phyloP scores from a whole-genome alignment of 1,140 invertebrate genomes.

The Popillia japonica region DNA sequence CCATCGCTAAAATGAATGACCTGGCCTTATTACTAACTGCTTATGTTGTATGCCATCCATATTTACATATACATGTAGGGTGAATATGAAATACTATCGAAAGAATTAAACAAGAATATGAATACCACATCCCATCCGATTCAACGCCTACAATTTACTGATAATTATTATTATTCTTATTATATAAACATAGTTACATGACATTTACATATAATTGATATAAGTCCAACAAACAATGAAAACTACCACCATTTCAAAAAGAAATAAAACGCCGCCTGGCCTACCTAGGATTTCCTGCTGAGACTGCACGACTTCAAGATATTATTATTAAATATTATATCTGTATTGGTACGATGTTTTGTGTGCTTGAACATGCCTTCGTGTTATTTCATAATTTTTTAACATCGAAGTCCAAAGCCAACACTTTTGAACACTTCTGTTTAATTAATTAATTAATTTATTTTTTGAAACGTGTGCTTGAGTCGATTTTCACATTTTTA shows the following conservation, averaged over 20 bases:
- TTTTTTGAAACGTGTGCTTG: neutral
- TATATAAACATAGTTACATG: constrained; percentile 50
- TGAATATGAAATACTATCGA: too few species aligned
- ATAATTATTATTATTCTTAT: constrained; percentile 46
- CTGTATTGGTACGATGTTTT: constrained; percentile 57
- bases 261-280: constrained; percentile 12
- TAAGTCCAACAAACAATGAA: constrained; percentile 48
- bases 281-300: constrained; percentile 34
- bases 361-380: constrained; percentile 56
- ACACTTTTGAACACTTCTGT: too few species aligned
- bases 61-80: constrained; percentile 49
- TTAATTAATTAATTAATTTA: too few species aligned
- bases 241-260: constrained; percentile 37
- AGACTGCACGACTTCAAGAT: constrained; percentile 37
- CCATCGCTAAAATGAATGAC: constrained; percentile 38
- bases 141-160: constrained; percentile 42
- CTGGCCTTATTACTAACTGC: constrained; percentile 51
- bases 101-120: constrained; percentile 46
- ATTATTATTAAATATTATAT: constrained; percentile 39
- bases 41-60: constrained; percentile 59
- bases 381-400: too few species aligned
- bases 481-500: neutral
- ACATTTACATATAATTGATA: constrained; percentile 54
- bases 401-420: too few species aligned
- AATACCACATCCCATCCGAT: constrained; percentile 46